These are phyloP conservation scores for Timandra comae DNA, from an alignment of 2,888 invertebrate species.

Conservation along the genomic window DNA sequence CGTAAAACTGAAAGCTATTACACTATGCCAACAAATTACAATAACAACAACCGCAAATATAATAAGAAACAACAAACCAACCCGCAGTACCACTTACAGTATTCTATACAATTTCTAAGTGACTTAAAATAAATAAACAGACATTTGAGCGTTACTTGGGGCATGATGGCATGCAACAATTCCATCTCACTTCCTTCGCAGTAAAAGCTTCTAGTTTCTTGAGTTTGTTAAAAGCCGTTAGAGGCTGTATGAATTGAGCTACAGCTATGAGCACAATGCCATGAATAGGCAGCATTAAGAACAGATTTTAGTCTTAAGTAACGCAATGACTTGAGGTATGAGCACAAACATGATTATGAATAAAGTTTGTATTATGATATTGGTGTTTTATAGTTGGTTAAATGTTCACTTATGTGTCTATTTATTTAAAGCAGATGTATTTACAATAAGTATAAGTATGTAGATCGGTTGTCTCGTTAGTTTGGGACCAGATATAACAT, in stretches of 20 bases:
- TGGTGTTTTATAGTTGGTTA: too few species aligned
- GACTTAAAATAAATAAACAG: too few species aligned
- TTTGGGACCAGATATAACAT: too few species aligned
- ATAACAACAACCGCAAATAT: too few species aligned
- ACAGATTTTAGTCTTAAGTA: slow-evolving; percentile 57
- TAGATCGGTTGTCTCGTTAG: too few species aligned
- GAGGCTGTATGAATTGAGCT: slow-evolving; percentile 54
- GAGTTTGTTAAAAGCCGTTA: slow-evolving; percentile 57
- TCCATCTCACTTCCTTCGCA: slow-evolving; percentile 42
- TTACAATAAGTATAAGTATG: too few species aligned
- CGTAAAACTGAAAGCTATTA: too few species aligned
- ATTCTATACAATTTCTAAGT: slow-evolving; percentile 7
- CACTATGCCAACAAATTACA: too few species aligned
- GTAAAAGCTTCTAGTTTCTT: slow-evolving; percentile 61
- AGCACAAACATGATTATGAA: slow-evolving; percentile 11
- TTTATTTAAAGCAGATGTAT: too few species aligned
- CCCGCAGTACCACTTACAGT: slow-evolving; percentile 9
- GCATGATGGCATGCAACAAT: slow-evolving; percentile 38
- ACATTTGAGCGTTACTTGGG: slow-evolving; percentile 8
- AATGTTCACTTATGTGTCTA: too few species aligned
- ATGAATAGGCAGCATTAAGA: slow-evolving; percentile 59
- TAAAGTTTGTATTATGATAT: too few species aligned
- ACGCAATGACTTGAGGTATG: slow-evolving; percentile 53
- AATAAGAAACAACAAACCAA: too few species aligned
- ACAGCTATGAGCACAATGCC: slow-evolving; percentile 48